Percentiles rank a stretch among this genome's conserved stretches.
These are phyloP conservation scores for Pseudomyrmex flavicornis DNA, from an alignment of 1,140 invertebrate genomes.

Conservation along the genomic window DNA sequence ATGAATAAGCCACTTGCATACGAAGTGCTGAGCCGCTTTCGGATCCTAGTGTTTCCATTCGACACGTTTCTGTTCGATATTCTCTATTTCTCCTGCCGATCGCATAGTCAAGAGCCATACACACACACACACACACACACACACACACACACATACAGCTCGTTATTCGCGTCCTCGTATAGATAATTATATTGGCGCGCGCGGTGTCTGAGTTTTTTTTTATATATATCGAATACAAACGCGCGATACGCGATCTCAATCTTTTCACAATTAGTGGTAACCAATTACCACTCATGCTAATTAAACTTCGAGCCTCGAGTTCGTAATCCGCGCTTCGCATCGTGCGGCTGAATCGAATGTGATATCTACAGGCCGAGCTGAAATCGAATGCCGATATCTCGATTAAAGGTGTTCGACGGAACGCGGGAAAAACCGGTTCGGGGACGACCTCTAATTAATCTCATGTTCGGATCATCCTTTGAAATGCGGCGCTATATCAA, in stretches of 20 bases:
- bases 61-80: neutral
- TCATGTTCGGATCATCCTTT: constrained; percentile 42
- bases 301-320: constrained; percentile 29
- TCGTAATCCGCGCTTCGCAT: constrained; percentile 30
- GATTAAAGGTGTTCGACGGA: constrained; percentile 58
- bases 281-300: constrained; percentile 39
- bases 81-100: neutral
- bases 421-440: constrained; percentile 34
- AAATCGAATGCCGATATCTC: constrained; percentile 37
- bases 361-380: neutral
- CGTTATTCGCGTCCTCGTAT: neutral
- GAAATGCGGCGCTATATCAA: constrained; percentile 22
- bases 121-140: too few species aligned
- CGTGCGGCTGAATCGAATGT: constrained; percentile 15
- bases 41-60: neutral
- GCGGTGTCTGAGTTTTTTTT: neutral
- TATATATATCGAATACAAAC: constrained; percentile 1
- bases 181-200: constrained; percentile 12
- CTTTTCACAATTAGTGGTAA: neutral
- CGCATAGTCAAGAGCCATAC: neutral
- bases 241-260: constrained; percentile 31
- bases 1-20: constrained; percentile 32
- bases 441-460: constrained; percentile 64
- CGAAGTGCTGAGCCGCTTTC: neutral
- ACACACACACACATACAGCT: neutral